Evolutionary conservation across 1,140 invertebrate genomes (phyloP), one percentile per base, ranked within the genome.

Genomic region (Bactericera cockerelli): DNA sequence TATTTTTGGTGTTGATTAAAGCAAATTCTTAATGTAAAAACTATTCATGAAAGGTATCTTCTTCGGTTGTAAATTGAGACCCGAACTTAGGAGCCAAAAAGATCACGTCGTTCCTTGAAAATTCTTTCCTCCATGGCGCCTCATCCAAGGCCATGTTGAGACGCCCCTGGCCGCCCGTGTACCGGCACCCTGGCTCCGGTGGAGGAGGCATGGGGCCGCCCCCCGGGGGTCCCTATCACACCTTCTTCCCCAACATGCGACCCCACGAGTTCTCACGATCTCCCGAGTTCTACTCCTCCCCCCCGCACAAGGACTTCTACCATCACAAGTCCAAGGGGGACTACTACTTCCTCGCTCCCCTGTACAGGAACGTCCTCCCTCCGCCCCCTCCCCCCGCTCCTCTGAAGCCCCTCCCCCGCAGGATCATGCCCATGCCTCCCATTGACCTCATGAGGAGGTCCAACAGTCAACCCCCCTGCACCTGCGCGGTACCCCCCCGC

Each of bases 271-370:
- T 4, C 42, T n/a, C n/a, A 36, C 10, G 33, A 36, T 36, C 33
- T 36, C 33, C 33, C 10, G 33, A 36, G 16, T n/a, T 8, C 22
- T 49, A 49, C 22, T 6, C 42, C n/a, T 4, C 42, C 4, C n/a
- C 42, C 3, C 42, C 42, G n/a, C 42, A 16, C n/a, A 49, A 49
- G n/a, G 42, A 49, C 4, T 49, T 19, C 22, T 16, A 49, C 19
- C 42, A 49, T 8, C 6, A 49, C 6, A 49, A 10, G 42, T 6
- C 42, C 4, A 49, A 49, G 22, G 62, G 77, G 77, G 82, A 86
- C 62, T 82, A 84, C 63, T 83, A 83, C 65, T 81, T 81, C 62
- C 66, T 84, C 56, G 76, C 82, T 10, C 81, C 82, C 1, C 74
- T 82, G 64, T 86, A 82, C 62, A 68, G 82, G n/a, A 76, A 78